Base-by-base conservation (phyloP, 1,140 invertebrate species). In the Paralvinella palmiformis region DNA sequence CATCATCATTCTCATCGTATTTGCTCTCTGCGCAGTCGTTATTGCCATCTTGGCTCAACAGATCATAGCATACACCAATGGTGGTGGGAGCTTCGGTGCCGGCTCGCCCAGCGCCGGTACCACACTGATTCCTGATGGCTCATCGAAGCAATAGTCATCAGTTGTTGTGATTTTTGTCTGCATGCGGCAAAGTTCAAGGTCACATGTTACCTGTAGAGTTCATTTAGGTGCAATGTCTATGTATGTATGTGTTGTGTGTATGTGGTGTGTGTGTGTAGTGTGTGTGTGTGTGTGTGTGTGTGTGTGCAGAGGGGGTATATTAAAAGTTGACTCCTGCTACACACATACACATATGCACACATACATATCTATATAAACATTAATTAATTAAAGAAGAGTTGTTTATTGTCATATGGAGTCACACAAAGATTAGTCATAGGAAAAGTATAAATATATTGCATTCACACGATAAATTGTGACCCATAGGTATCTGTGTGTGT, bases 1-100 rank as follows among this genome's bases (percentile, higher is more conserved):
- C 58, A 78, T 86, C 61, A 81, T 88, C 52, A 84, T 88, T 71
- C 78, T 88, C 32, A 74, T 81, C 57, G 81, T 80, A 37, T 85
- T 89, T 75, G 82, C 85, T 37, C 58, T 88, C 63, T 71, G 88
- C 68, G 86, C 86, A 61, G 81, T 89, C 67, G 68, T 86, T 59
- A 81, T 88, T 66, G 86, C 87, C 44, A 82, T 84, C 50, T 64
- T 86, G 60, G 80, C 84, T 57, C 80, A 86, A 68, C 81, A 85
- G 63, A 67, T 83, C 48, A 71, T 83, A 59, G 70, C 69, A 15
- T 73, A 75, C 67, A 57, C 55, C 20, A 57, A 29, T 52, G 24
- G 31, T 29, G 31, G 48, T n/a, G 48, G 48, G 24, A 29, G 48
- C 48, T n/a, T n/a, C 44, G 48, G 6, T 3, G n/a, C n/a, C 48